Evolutionary conservation across 2,113 vertebrate species (phyloP).

Genomic region (Onychostruthus taczanowskii): DNA sequence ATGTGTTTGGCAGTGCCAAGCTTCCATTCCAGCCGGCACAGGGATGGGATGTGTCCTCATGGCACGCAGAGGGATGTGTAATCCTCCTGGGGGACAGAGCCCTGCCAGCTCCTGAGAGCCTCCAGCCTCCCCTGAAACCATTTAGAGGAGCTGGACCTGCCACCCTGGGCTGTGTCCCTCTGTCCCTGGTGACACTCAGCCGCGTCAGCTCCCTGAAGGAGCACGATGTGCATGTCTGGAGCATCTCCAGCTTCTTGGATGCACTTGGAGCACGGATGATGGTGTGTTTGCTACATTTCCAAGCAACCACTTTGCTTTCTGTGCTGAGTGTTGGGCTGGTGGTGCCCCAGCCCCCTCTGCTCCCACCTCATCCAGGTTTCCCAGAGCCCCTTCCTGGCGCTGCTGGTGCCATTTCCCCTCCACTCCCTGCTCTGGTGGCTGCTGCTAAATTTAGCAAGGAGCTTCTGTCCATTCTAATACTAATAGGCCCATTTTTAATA

Average conservation of each 20-base stretch:
- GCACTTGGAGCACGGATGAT: background rate
- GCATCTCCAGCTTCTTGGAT: background rate
- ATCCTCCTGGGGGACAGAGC: rapidly evolving
- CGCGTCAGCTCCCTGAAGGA: rapidly evolving
- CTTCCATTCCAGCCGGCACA: background rate
- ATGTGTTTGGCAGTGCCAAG: rapidly evolving
- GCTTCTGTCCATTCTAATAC: constrained; percentile 66
- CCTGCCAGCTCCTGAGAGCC: background rate
- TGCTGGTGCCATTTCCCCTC: background rate
- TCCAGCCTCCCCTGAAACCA: background rate
- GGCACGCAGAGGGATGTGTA: background rate
- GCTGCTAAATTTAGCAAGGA: constrained; percentile 52
- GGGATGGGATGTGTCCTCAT: background rate
- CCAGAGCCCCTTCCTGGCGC: background rate
- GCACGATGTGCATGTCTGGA: rapidly evolving
- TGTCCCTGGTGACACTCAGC: background rate
- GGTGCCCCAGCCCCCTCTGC: background rate
- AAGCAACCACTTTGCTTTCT: background rate
- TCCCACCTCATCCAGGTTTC: background rate
- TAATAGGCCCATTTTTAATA: constrained; percentile 73
- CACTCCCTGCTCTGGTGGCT: rapidly evolving
- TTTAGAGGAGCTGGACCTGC: rapidly evolving
- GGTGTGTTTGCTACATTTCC: background rate
- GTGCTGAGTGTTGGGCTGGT: rapidly evolving
- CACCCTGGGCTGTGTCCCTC: rapidly evolving